Evolutionary conservation across 2,888 invertebrate genomes (phyloP), one percentile per base, ranked within the genome.

Genomic region (Bombylius major): DNA sequence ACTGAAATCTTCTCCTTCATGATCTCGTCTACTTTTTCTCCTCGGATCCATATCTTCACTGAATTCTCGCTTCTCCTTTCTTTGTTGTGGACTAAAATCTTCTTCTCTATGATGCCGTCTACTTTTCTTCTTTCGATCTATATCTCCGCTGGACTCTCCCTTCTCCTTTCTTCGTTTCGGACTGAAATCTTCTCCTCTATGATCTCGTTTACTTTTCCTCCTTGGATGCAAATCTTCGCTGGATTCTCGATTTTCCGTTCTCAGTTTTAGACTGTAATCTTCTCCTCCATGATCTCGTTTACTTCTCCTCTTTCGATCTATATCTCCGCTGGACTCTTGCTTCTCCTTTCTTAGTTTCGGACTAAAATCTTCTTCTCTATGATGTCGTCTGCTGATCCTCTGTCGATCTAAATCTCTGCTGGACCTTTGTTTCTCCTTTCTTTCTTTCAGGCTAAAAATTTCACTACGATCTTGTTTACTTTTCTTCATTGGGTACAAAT

Each of bases 361-460:
- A 51, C 7, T 23, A 12, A 13, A 42, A 39, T n/a, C n/a, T n/a
- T 7, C 51, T 31, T 31, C 31, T 42, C 14, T 51, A 31, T 12
- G 14, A 31, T 52, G 31, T 14, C n/a, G 33, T 13, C 45, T 52
- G 7, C 13, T 5, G n/a, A n/a, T n/a, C n/a, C n/a, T n/a, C n/a
- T n/a, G n/a, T n/a, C n/a, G n/a, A n/a, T n/a, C n/a, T n/a, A n/a
- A n/a, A n/a, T n/a, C n/a, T n/a, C n/a, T n/a, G n/a, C n/a, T n/a
- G n/a, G n/a, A n/a, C n/a, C n/a, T n/a, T n/a, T n/a, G n/a, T n/a
- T n/a, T n/a, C n/a, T n/a, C n/a, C n/a, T n/a, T n/a, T 34, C 46
- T 45, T 45, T 45, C 58, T 23, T 65, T 66, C 34, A 69, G 70
- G 45, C 31, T 32, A 11, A 49, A 12, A 33, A 32, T 33, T 11